Evolutionary conservation across 2,113 vertebrate genomes (phyloP), one percentile per base, ranked within the genome.

Genomic region (Scalopus aquaticus): DNA sequence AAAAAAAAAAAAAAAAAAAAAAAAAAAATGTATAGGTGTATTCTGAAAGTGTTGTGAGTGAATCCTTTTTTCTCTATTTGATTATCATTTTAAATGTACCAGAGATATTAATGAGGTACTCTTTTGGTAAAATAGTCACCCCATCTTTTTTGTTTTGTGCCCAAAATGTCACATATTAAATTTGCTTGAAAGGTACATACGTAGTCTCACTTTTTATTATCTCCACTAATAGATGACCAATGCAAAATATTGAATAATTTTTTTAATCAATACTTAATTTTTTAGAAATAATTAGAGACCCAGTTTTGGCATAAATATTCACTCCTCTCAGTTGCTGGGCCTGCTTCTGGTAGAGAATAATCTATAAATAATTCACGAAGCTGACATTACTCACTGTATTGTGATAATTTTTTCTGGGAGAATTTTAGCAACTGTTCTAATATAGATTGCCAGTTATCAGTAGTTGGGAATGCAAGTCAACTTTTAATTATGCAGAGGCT

Each of bases 361-460:
- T 83, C 94, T 91, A 96, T 96, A 97, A 97, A 97, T 97, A 97
- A 96, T 94, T 97, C 92, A 97, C 72, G 0, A 90, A 77, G 89
- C 94, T 95, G 91, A 91, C 95, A 94, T 97, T 93, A 96, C 89
- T 97, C 96, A 96, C 30, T 58, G 80, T 74, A 77, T 87, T 97
- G 83, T 91, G 91, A 95, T 97, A 2, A 78, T 89, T 90, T 96
- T 95, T 96, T 94, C 90, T 87, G 96, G 85, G 93, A 96, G 95
- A 88, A 94, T 94, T 96, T 96, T 95, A 81, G 93, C 97, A 97
- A 94, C 87, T 95, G 87, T 96, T 96, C 90, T 94, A 80, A 96
- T 90, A 84, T 20, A 83, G 90, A 89, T 95, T 96, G 94, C 95
- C 94, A 93, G 95, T 93, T 95, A 96, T 93, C 95, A 90, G 94